Base-by-base conservation (phyloP, 2,113 vertebrate genomes). In the Monopterus albus region DNA sequence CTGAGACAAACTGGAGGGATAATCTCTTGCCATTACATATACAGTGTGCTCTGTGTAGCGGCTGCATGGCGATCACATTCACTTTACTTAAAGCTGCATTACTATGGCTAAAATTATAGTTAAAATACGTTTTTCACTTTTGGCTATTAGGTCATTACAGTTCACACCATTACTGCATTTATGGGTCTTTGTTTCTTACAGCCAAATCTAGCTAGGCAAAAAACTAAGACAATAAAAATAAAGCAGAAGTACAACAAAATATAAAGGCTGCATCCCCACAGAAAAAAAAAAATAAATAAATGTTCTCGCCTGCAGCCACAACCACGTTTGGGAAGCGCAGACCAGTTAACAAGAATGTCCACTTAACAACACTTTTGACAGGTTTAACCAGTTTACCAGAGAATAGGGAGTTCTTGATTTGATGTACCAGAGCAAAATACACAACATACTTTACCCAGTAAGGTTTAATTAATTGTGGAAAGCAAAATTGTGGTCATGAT, bases 391-490 rank as follows among this genome's bases (percentile, higher is more conserved):
- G 40, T 75, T 72, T 63, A 78, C 70, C 51, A 78, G 73, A 51
- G 63, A 75, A 46, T 0, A 6, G 59, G 15, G 57, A 79, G 49
- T 47, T 28, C 29, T 87, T 72, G 25, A 58, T 65, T 21, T 57
- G 33, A 74, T 53, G 55, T n/a, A 11, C 31, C 29, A 35, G 13
- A 66, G 46, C 7, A n/a, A 47, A 72, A 45, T 64, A 40, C 18
- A 36, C 61, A 63, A 75, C n/a, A 82, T 50, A 73, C 5, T 25
- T 33, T 61, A 52, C 36, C 55, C 42, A 78, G 64, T 81, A 7
- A 66, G 51, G 43, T 65, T 70, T 28, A 81, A 84, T 82, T 76
- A 73, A 79, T 15, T 15, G 62, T n/a, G 3, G 29, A 53, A 72
- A 72, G 45, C 12, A 8, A 57, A 58, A 65, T 56, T 45, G 9